A percentile compares a stretch with the other conserved stretches of the same genome.
phyloP scores from a whole-genome alignment of 2,888 invertebrate genomes.

The Sphaerophoria taeniata region DNA sequence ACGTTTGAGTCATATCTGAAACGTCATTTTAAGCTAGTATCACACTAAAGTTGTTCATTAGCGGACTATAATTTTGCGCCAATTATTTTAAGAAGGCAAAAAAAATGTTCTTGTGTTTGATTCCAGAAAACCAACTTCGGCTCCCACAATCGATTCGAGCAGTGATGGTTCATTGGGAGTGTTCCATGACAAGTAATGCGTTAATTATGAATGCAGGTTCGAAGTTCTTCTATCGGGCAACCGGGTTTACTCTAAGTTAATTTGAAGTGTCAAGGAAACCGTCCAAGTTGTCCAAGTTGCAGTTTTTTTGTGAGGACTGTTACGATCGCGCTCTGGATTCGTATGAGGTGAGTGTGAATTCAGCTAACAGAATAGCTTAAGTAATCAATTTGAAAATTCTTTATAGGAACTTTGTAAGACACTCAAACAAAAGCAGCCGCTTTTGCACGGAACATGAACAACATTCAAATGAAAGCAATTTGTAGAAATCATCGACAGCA shows the following conservation, averaged over 20 bases:
- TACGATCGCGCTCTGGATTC: slow-evolving; percentile 82
- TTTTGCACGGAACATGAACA: slow-evolving; percentile 82
- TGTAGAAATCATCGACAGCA: slow-evolving; percentile 84
- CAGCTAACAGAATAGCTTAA: not conserved
- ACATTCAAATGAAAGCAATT: slow-evolving; percentile 83
- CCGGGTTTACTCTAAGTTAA: slow-evolving; percentile 79
- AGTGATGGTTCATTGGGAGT: slow-evolving; percentile 74
- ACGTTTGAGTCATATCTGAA: too few species aligned
- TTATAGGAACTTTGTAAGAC: slow-evolving; percentile 79
- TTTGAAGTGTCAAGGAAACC: slow-evolving; percentile 79
- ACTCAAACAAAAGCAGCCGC: slow-evolving; percentile 82
- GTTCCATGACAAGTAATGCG: slow-evolving; percentile 80
- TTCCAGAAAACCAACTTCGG: too few species aligned
- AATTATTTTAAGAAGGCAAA: too few species aligned
- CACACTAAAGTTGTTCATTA: too few species aligned
- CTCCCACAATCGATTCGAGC: slow-evolving; percentile 50
- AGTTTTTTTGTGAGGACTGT: slow-evolving; percentile 83
- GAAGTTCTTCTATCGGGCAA: slow-evolving; percentile 79
- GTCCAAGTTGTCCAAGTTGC: slow-evolving; percentile 81
- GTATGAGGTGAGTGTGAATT: slow-evolving; percentile 80
- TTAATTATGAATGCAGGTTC: slow-evolving; percentile 80
- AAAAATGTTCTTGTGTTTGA: too few species aligned
- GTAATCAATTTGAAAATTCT: slow-evolving; percentile 5
- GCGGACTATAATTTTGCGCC: too few species aligned
- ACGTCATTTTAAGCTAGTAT: too few species aligned